A percentile compares a stretch with the other conserved stretches of the same genome.
These are phyloP conservation scores for Drosophila kuntzei DNA, from an alignment of 2,888 invertebrate genomes.

Conservation along the genomic window DNA sequence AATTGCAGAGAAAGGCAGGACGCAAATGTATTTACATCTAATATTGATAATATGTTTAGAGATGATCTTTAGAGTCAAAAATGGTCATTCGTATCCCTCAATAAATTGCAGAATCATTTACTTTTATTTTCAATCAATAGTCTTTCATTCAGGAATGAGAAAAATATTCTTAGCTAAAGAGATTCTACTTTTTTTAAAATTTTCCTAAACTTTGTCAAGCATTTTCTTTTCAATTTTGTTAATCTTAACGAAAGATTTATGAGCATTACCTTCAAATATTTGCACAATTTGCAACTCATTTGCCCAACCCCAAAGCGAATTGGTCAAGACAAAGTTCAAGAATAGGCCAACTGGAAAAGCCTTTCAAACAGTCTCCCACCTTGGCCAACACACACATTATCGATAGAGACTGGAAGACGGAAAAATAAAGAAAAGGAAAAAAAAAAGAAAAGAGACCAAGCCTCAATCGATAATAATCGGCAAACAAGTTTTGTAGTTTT, in stretches of 20 bases:
- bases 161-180: not conserved
- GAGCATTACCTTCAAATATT: constrained; percentile 50
- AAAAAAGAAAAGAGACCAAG: constrained; percentile 46
- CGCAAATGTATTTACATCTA: too few species aligned
- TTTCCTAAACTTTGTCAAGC: not conserved
- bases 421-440: not conserved
- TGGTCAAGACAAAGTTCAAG: constrained; percentile 51
- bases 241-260: constrained; percentile 22
- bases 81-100: too few species aligned
- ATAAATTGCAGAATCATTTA: too few species aligned
- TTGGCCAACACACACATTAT: constrained; percentile 36
- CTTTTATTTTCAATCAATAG: not conserved
- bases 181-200: not conserved
- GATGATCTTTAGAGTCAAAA: too few species aligned
- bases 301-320: constrained; percentile 52
- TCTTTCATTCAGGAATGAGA: not conserved
- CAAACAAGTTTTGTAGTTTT: constrained; percentile 70
- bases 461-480: constrained; percentile 71
- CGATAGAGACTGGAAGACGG: constrained; percentile 15
- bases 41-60: too few species aligned
- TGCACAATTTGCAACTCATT: constrained; percentile 67
- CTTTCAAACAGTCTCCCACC: constrained; percentile 28
- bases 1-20: constrained; percentile 22
- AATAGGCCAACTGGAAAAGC: constrained; percentile 63
- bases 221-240: constrained; percentile 1